These are phyloP conservation scores for Amphiprion clarkii DNA, from an alignment of 2,797 vertebrate species.

Conservation along the genomic window DNA sequence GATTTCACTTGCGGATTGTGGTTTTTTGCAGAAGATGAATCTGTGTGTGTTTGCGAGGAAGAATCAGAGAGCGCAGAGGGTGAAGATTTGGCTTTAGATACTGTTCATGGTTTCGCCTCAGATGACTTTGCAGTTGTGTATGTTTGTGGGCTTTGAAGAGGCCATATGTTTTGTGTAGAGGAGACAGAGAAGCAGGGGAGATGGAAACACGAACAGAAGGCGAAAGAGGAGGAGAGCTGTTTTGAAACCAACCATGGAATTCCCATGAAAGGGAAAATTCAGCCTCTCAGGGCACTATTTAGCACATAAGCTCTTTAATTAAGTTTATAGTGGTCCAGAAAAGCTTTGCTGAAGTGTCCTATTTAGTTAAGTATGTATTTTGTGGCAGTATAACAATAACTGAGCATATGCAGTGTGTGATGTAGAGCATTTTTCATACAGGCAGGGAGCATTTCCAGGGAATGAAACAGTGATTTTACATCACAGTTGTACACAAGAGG, in stretches of 20 bases:
- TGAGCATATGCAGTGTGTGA: background rate
- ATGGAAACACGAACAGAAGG: conserved; percentile 17
- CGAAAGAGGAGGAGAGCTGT: conserved; percentile 13
- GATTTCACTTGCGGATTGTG: conserved; percentile 61
- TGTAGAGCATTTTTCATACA: background rate
- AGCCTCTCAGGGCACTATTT: background rate
- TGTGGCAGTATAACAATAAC: background rate
- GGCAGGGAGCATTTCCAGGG: background rate
- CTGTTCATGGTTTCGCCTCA: conserved; percentile 38
- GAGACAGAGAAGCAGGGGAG: conserved; percentile 13
- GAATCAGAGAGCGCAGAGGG: conserved; percentile 21
- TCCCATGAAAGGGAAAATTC: conserved; percentile 7
- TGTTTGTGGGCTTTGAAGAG: conserved; percentile 30
- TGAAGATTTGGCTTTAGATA: conserved; percentile 45
- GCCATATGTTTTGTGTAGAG: conserved; percentile 49
- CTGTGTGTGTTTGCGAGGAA: conserved; percentile 20
- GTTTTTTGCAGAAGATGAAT: conserved; percentile 34
- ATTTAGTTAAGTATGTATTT: background rate
- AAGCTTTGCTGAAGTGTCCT: background rate
- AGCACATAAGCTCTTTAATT: conserved; percentile 5
- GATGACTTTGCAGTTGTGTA: conserved; percentile 43
- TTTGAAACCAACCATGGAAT: conserved; percentile 15
- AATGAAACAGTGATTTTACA: no score
- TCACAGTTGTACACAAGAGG: no score
- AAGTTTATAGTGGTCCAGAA: background rate